Conservation (phyloP, 2,888 invertebrate species). For the Enchytraeus crypticus region DNA sequence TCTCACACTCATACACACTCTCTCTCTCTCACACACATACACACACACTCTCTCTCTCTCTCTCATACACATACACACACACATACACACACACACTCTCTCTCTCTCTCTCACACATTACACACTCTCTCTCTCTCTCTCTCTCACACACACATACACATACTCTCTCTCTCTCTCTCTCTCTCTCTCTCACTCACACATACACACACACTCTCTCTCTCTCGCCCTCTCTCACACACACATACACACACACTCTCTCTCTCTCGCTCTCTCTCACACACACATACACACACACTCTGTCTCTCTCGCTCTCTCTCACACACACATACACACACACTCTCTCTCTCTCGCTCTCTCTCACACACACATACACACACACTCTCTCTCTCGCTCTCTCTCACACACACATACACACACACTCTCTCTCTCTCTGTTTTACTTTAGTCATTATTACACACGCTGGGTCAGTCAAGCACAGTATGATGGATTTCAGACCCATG, state of each 20-base stretch:
- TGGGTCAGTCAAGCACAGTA: no score
- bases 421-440: no score
- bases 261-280: neutral
- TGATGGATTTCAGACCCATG: no score
- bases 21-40: constrained; percentile 1
- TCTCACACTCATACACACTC: constrained; percentile 6
- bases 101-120: constrained; percentile 10
- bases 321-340: no score
- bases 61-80: no score
- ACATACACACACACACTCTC: constrained; percentile 13
- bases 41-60: constrained; percentile 16
- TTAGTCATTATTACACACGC: no score
- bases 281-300: constrained; percentile 3
- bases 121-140: constrained; percentile 11
- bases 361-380: no score
- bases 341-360: constrained; percentile 8
- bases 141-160: constrained; percentile 9
- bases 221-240: constrained; percentile 1
- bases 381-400: no score
- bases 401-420: no score
- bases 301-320: constrained; percentile 8
- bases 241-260: neutral
- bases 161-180: neutral
- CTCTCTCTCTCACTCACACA: constrained; percentile 1
- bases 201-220: constrained; percentile 4